phyloP scores from a whole-genome alignment of 1,140 invertebrate genomes.

The Caenorhabditis brenneri region DNA sequence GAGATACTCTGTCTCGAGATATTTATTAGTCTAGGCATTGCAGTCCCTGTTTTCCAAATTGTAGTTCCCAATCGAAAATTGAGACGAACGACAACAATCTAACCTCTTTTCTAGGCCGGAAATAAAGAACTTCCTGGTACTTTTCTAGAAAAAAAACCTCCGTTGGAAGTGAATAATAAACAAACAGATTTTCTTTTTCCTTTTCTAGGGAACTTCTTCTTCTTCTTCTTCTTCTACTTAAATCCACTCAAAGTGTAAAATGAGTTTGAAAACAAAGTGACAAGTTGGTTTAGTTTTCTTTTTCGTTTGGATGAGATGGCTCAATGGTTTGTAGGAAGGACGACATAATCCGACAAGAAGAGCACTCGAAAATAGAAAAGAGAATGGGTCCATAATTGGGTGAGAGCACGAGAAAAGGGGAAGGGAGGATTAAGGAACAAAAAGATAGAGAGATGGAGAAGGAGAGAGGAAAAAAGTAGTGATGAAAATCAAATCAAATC shows the following conservation, averaged over 20 bases:
- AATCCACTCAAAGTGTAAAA: too few species aligned
- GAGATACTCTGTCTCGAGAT: too few species aligned
- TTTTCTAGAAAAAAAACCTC: neutral
- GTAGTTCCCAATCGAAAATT: too few species aligned
- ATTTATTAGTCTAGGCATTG: too few species aligned
- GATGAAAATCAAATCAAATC: conserved; percentile 14
- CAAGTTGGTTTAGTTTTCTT: neutral
- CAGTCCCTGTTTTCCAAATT: too few species aligned
- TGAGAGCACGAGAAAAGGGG: neutral
- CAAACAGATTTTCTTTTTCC: neutral
- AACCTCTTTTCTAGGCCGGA: neutral
- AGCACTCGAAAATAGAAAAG: conserved; percentile 1
- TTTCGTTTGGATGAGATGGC: neutral
- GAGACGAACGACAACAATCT: neutral
- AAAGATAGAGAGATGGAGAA: neutral
- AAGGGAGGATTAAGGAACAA: neutral
- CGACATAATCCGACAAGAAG: conserved; percentile 22
- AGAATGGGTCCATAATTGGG: conserved; percentile 36
- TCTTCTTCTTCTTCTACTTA: too few species aligned
- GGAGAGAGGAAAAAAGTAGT: neutral
- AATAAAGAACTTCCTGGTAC: neutral
- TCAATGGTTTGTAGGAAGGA: neutral
- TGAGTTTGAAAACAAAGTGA: neutral
- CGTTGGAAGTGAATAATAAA: neutral
- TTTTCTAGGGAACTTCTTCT: too few species aligned